Conservation (phyloP, 2,797 vertebrate species). For the Clarias laeviceps region DNA sequence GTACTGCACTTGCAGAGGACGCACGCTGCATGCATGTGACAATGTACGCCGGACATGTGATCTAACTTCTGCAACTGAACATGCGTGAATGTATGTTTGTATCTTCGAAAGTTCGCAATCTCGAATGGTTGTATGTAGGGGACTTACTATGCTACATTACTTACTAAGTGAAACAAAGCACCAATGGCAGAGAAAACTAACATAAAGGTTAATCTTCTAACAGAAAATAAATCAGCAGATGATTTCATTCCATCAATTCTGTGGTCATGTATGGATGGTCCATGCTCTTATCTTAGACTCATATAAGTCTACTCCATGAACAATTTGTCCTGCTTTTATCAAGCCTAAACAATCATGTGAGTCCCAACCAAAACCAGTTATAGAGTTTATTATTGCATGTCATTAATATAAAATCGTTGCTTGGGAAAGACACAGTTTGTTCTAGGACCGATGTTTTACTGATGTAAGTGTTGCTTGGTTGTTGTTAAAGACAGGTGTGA, state of each 20-base stretch:
- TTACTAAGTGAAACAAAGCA: not conserved
- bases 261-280: not conserved
- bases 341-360: slow-evolving; percentile 33
- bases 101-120: too few species aligned
- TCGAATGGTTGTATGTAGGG: too few species aligned
- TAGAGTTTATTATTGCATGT: slow-evolving; percentile 11
- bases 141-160: too few species aligned
- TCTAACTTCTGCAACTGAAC: too few species aligned
- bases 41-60: too few species aligned
- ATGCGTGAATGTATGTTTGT: too few species aligned
- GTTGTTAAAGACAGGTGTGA: not conserved
- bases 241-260: not conserved
- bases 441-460: not conserved
- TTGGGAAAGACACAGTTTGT: not conserved
- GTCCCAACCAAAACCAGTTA: not conserved
- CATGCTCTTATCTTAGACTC: not conserved
- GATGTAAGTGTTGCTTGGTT: not conserved
- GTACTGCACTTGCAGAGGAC: too few species aligned
- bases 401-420: slow-evolving; percentile 18
- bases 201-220: not conserved
- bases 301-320: slow-evolving; percentile 17
- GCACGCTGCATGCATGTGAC: too few species aligned
- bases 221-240: not conserved
- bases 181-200: not conserved
- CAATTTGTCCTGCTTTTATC: slow-evolving; percentile 44